A percentile compares a stretch with the other conserved stretches of the same genome.
phyloP scores from a whole-genome alignment of 2,113 vertebrate species.

The Chrysemys picta region DNA sequence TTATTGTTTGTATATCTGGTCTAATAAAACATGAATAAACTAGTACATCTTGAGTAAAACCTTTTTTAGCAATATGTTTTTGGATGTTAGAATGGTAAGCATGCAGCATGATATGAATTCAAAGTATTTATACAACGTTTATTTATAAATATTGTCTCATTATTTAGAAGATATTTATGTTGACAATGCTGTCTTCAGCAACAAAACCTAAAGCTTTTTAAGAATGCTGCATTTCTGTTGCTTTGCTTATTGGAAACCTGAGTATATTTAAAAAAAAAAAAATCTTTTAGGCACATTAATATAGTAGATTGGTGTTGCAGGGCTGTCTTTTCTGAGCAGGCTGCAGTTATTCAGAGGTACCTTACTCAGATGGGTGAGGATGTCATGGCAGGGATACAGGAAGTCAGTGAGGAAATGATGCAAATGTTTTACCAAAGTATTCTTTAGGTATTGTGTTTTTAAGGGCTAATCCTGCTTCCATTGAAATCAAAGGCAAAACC shows the following conservation, averaged over 20 bases:
- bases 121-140: background rate
- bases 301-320: background rate
- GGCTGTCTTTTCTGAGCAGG: background rate
- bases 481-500: constrained; percentile 10
- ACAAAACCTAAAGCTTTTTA: background rate
- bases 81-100: background rate
- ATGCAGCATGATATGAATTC: background rate
- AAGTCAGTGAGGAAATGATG: background rate
- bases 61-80: background rate
- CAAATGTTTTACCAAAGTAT: background rate
- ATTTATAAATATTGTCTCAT: background rate
- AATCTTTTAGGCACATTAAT: background rate
- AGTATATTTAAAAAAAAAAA: background rate
- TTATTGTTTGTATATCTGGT: background rate
- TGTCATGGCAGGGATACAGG: background rate
- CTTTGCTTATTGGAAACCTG: background rate
- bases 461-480: background rate
- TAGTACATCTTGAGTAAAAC: background rate
- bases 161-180: background rate
- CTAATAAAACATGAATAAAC: background rate
- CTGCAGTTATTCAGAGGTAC: background rate
- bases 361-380: background rate
- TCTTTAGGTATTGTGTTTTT: background rate
- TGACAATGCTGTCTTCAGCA: background rate
- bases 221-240: background rate